Evolutionary conservation across 2,888 invertebrate genomes (phyloP).

Genomic region (Lordiphosa fenestrarum): DNA sequence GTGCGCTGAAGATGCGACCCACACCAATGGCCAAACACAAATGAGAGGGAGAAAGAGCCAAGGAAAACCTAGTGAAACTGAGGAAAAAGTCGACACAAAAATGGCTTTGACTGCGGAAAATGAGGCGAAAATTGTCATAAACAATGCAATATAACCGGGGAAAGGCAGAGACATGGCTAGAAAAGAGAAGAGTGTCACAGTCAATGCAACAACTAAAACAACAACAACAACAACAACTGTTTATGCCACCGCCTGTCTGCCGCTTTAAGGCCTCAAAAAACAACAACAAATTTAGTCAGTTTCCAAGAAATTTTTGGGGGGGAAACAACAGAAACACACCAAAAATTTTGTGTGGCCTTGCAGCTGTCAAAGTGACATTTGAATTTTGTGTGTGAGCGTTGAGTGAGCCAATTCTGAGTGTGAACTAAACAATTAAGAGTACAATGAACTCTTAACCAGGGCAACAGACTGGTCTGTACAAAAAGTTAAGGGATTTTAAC

Average conservation of each 20-base stretch:
- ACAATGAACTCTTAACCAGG: constrained; percentile 36
- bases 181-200: constrained; percentile 19
- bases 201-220: background rate
- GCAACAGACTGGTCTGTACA: too few species aligned
- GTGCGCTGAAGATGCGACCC: constrained; percentile 50
- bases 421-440: constrained; percentile 45
- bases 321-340: background rate
- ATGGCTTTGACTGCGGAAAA: constrained; percentile 69
- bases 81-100: constrained; percentile 70
- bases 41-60: constrained; percentile 32
- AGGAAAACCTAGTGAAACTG: constrained; percentile 72
- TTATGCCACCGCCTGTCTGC: background rate
- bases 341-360: constrained; percentile 26
- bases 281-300: constrained; percentile 1
- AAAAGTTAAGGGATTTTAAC: too few species aligned
- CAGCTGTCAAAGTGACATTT: constrained; percentile 31
- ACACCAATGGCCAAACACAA: constrained; percentile 31
- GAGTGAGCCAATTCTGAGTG: constrained; percentile 31
- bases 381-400: constrained; percentile 2
- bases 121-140: constrained; percentile 72
- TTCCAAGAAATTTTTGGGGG: constrained; percentile 3
- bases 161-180: constrained; percentile 65
- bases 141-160: constrained; percentile 61
- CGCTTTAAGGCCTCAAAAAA: too few species aligned
- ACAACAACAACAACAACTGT: constrained; percentile 3